A percentile compares a stretch with the other conserved stretches of the same genome.
Conservation (phyloP, 1,140 invertebrate species). For the Drosophila prosaltans region DNA sequence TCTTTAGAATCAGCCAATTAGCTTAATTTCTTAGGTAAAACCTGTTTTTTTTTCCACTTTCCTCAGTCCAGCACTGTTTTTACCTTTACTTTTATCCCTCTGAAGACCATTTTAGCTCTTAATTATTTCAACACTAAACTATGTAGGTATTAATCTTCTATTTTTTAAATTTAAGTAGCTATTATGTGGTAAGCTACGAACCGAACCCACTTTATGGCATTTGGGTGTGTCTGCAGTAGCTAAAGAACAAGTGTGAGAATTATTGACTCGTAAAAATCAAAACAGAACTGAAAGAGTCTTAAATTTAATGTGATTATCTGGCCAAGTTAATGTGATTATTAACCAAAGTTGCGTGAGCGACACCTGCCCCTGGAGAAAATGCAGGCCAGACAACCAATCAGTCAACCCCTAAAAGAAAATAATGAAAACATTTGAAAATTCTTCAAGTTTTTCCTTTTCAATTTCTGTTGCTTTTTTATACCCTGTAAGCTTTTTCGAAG, state of each 20-base stretch:
- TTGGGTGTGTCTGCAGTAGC: slow-evolving; percentile 11
- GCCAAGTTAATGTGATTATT: slow-evolving; percentile 78
- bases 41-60: too few relatives aligned
- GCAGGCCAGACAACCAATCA: slow-evolving; percentile 10
- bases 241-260: slow-evolving; percentile 16
- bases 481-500: neutral
- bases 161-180: slow-evolving; percentile 21
- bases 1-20: too few relatives aligned
- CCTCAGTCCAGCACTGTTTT: neutral
- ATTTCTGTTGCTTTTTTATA: slow-evolving; percentile 10
- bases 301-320: slow-evolving; percentile 76
- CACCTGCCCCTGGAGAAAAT: slow-evolving; percentile 16
- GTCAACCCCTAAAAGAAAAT: slow-evolving; percentile 4
- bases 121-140: slow-evolving; percentile 45
- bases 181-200: slow-evolving; percentile 12
- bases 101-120: slow-evolving; percentile 16
- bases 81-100: neutral
- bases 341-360: slow-evolving; percentile 49
- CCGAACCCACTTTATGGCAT: slow-evolving; percentile 22
- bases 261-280: slow-evolving; percentile 70
- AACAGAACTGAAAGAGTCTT: slow-evolving; percentile 45
- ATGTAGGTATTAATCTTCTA: slow-evolving; percentile 60
- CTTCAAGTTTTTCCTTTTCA: slow-evolving; percentile 19
- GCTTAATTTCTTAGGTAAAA: too few relatives aligned
- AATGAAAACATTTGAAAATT: neutral